phyloP scores from a whole-genome alignment of 2,797 vertebrate species.

The Scolopax rusticola region DNA sequence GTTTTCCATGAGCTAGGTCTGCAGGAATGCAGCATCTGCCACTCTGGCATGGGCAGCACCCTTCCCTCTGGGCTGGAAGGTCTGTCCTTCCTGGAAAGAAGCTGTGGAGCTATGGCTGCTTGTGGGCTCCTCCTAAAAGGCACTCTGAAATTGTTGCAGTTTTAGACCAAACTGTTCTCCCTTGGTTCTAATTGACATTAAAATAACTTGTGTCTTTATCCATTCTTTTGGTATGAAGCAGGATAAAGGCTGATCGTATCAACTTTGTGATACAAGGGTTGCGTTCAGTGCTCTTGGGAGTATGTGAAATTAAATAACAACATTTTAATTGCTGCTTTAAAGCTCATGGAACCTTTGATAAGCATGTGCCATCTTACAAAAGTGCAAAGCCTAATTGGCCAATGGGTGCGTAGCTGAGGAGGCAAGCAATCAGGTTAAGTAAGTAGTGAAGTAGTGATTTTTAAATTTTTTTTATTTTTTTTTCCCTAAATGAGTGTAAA shows the following conservation, averaged over 20 bases:
- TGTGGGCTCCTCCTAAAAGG: not conserved
- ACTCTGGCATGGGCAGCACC: not conserved
- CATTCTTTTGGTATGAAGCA: not conserved
- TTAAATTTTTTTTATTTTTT: not conserved
- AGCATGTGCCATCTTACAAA: not conserved
- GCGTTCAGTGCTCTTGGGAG: not conserved
- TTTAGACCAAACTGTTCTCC: not conserved
- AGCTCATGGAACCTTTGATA: not conserved
- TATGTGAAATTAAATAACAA: not conserved
- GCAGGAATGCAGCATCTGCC: slow-evolving; percentile 45
- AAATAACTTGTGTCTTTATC: not conserved
- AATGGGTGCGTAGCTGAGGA: fast-evolving
- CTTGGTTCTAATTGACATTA: not conserved
- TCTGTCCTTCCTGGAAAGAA: not conserved
- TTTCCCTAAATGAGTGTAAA: not conserved
- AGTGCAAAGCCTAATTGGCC: not conserved
- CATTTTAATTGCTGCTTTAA: not conserved
- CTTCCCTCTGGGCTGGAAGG: slow-evolving; percentile 6
- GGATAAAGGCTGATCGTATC: not conserved
- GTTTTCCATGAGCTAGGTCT: slow-evolving; percentile 27
- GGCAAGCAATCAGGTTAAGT: not conserved
- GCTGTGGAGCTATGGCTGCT: not conserved
- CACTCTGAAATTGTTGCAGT: not conserved
- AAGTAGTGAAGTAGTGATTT: not conserved
- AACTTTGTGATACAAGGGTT: not conserved